Percentiles rank a stretch among this genome's conserved stretches.
These are phyloP conservation scores for Anguilla marmorata DNA, from an alignment of 2,797 vertebrate genomes.

Conservation along the genomic window DNA sequence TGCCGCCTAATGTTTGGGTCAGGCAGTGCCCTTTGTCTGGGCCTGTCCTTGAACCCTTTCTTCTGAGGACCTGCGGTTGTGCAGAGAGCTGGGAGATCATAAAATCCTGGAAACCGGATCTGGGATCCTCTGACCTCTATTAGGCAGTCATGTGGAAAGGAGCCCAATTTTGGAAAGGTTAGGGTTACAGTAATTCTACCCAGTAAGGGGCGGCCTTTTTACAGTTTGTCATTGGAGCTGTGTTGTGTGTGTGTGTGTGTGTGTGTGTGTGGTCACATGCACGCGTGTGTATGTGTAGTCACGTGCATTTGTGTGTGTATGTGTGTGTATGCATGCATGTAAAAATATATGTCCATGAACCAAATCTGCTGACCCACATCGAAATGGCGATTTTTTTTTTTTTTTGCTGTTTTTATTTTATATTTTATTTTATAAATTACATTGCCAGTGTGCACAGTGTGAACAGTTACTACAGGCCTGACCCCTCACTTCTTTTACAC, in stretches of 20 bases:
- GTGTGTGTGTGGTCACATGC: too few species aligned
- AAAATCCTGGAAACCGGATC: not conserved
- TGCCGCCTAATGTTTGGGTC: too few species aligned
- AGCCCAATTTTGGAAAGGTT: slow-evolving; percentile 7
- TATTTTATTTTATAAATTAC: not conserved
- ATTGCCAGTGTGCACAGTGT: too few species aligned
- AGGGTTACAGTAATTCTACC: not conserved
- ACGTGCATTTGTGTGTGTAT: not conserved
- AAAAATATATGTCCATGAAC: not conserved
- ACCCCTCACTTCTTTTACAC: too few species aligned
- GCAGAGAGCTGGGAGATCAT: not conserved
- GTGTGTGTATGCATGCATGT: not conserved
- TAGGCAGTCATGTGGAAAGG: not conserved
- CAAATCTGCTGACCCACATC: not conserved
- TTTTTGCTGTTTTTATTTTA: too few species aligned
- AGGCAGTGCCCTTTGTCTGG: too few species aligned
- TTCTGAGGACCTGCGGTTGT: not conserved
- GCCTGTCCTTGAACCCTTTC: not conserved
- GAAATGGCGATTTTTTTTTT: not conserved
- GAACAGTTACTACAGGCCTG: too few species aligned
- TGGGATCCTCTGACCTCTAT: not conserved
- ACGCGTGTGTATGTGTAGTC: too few species aligned
- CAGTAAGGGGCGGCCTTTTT: not conserved
- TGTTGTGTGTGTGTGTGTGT: not conserved
- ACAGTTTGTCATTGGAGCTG: not conserved